Evolutionary conservation across 2,888 invertebrate genomes (phyloP).

Genomic region (Rhopalosiphum nymphaeae): DNA sequence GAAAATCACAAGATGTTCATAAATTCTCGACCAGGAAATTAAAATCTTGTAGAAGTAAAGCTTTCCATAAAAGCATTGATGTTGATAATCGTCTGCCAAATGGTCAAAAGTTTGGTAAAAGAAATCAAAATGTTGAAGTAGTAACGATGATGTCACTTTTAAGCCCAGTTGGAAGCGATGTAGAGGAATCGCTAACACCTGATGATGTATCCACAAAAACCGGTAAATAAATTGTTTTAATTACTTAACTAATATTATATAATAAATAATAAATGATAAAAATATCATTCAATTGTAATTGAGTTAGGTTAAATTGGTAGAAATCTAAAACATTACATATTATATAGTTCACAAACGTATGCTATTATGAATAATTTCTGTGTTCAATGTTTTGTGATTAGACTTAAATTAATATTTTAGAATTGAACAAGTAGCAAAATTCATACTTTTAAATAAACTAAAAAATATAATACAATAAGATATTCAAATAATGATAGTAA

Average conservation of each 20-base stretch:
- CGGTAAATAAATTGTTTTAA: constrained; percentile 34
- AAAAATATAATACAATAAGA: not conserved
- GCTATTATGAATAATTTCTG: not conserved
- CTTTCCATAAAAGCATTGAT: constrained; percentile 66
- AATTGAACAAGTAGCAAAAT: not conserved
- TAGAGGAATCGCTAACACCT: constrained; percentile 28
- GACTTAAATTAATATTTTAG: not conserved
- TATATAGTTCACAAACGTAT: not conserved
- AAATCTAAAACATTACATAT: not conserved
- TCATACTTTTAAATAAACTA: not conserved
- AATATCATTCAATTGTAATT: not conserved
- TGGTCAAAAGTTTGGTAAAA: constrained; percentile 38
- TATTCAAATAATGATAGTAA: not conserved
- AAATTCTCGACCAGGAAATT: constrained; percentile 55
- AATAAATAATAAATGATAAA: not conserved
- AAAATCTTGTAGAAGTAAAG: constrained; percentile 65
- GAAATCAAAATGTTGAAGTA: constrained; percentile 61
- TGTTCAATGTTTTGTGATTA: not conserved
- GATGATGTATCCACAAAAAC: constrained; percentile 44
- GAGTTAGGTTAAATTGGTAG: not conserved
- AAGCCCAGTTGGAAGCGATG: constrained; percentile 62
- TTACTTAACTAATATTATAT: not conserved
- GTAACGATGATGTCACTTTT: constrained; percentile 65
- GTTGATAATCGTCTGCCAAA: constrained; percentile 3
- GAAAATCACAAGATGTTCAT: constrained; percentile 51